phyloP scores from a whole-genome alignment of 1,140 invertebrate genomes.

The Andrena cerasifolii region DNA sequence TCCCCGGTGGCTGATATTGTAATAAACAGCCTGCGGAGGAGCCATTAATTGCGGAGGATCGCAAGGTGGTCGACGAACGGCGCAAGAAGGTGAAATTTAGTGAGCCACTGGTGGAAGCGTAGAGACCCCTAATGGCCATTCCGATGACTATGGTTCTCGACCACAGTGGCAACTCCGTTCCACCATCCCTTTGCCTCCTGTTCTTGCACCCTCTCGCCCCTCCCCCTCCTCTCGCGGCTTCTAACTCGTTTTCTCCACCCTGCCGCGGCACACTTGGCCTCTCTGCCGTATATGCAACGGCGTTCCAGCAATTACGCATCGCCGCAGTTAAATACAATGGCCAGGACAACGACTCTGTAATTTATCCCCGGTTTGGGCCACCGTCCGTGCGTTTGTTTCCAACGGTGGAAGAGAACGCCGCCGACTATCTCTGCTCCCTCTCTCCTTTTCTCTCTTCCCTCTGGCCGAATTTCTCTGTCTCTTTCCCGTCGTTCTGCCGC shows the following conservation, averaged over 20 bases:
- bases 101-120: constrained; percentile 78
- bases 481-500: constrained; percentile 11
- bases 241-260: constrained; percentile 65
- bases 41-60: constrained; percentile 77
- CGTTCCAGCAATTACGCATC: constrained; percentile 79
- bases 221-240: constrained; percentile 34
- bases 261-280: constrained; percentile 30
- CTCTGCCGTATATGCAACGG: constrained; percentile 61
- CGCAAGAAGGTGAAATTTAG: constrained; percentile 80
- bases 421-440: not conserved
- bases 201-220: constrained; percentile 8
- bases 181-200: constrained; percentile 30
- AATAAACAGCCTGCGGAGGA: constrained; percentile 68
- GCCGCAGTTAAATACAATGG: constrained; percentile 78
- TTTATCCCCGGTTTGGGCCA: constrained; percentile 75
- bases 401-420: constrained; percentile 51
- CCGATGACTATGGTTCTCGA: constrained; percentile 76
- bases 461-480: not conserved
- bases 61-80: constrained; percentile 70
- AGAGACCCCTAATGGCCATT: constrained; percentile 80
- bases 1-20: constrained; percentile 72
- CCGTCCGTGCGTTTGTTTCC: constrained; percentile 57
- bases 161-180: constrained; percentile 67
- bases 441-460: not conserved
- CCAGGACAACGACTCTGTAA: constrained; percentile 79